These are phyloP conservation scores for Corvus moneduloides DNA, from an alignment of 2,113 vertebrate genomes.

Conservation along the genomic window DNA sequence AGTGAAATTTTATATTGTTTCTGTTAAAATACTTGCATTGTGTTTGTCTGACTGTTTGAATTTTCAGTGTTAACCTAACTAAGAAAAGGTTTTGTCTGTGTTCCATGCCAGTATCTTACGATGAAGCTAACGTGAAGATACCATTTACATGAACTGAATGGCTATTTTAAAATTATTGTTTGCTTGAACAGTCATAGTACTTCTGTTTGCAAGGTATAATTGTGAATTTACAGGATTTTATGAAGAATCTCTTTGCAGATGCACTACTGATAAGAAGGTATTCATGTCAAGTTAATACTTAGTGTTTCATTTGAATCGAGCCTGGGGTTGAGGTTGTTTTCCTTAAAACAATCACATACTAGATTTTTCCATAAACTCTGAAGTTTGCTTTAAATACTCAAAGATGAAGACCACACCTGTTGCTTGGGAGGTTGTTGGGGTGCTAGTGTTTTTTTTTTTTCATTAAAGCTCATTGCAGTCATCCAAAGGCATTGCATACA, in stretches of 20 bases:
- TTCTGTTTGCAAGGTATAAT: slow-evolving; percentile 1
- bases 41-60: slow-evolving; percentile 20
- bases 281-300: neutral
- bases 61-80: slow-evolving; percentile 29
- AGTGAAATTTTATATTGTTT: slow-evolving; percentile 31
- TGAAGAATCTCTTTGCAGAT: slow-evolving; percentile 28
- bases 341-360: neutral
- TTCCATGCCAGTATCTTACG: neutral
- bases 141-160: neutral
- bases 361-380: neutral
- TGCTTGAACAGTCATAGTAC: neutral
- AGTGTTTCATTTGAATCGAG: neutral
- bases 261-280: slow-evolving; percentile 33
- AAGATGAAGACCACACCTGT: neutral
- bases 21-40: slow-evolving; percentile 1
- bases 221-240: slow-evolving; percentile 12
- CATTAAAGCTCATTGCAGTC: neutral
- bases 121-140: neutral
- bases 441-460: neutral
- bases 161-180: neutral
- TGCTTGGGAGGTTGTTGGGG: neutral
- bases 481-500: neutral
- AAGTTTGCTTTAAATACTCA: neutral
- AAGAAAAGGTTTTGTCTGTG: neutral
- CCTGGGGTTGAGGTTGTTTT: neutral